These are phyloP conservation scores for Acronicta alni DNA, from an alignment of 2,888 invertebrate species.

Conservation along the genomic window DNA sequence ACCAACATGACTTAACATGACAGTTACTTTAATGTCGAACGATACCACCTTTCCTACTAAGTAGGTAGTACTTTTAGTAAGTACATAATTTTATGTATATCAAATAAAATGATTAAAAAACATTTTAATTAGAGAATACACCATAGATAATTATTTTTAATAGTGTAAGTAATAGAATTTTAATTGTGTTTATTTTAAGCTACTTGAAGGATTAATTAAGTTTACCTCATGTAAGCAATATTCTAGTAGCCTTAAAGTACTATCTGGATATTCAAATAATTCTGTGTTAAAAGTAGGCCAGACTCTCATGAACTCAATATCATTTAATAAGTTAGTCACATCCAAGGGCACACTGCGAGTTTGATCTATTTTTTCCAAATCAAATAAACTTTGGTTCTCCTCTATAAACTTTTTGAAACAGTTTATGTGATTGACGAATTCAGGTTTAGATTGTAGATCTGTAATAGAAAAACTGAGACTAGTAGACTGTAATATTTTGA, in stretches of 20 bases:
- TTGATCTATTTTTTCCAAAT: slow-evolving; percentile 89
- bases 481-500: no score
- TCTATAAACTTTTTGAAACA: slow-evolving; percentile 74
- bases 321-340: slow-evolving; percentile 86
- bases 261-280: slow-evolving; percentile 91
- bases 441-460: slow-evolving; percentile 74
- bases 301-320: slow-evolving; percentile 86
- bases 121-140: no score
- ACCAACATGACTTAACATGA: no score
- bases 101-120: no score
- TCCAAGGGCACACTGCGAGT: slow-evolving; percentile 89
- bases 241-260: slow-evolving; percentile 92
- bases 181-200: no score
- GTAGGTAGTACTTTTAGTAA: no score
- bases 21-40: no score
- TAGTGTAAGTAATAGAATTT: no score
- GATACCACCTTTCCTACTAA: no score
- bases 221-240: slow-evolving; percentile 94
- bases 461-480: slow-evolving; percentile 37
- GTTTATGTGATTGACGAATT: slow-evolving; percentile 65
- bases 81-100: no score
- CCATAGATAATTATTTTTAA: no score
- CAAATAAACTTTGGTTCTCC: slow-evolving; percentile 81
- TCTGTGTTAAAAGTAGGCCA: slow-evolving; percentile 92
- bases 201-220: background rate